Evolutionary conservation across 2,797 vertebrate genomes (phyloP).

Genomic region (Helarctos malayanus): DNA sequence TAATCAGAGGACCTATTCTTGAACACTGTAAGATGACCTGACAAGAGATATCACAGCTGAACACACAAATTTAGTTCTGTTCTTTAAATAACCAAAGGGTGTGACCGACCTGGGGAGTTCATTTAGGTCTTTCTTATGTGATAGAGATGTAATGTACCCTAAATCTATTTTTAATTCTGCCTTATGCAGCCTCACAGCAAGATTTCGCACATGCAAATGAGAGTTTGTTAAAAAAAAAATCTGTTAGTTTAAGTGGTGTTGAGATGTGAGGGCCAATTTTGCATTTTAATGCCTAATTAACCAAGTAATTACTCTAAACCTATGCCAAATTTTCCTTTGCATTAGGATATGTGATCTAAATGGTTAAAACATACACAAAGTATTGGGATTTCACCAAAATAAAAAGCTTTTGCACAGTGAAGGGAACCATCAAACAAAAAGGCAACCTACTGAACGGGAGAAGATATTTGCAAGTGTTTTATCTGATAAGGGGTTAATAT

Average conservation of each 20-base stretch:
- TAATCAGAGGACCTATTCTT: neutral
- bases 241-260: constrained; percentile 73
- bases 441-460: neutral
- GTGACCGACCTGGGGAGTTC: constrained; percentile 32
- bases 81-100: constrained; percentile 30
- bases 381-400: neutral
- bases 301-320: constrained; percentile 52
- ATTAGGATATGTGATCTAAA: neutral
- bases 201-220: constrained; percentile 79
- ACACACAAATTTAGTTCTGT: neutral
- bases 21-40: neutral
- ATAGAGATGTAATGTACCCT: constrained; percentile 41
- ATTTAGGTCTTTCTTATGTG: constrained; percentile 59
- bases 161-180: constrained; percentile 77
- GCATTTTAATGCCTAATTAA: constrained; percentile 72
- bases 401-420: neutral
- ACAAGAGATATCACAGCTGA: neutral
- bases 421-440: neutral
- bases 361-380: constrained; percentile 8
- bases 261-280: constrained; percentile 64
- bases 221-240: constrained; percentile 57
- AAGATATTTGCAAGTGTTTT: neutral
- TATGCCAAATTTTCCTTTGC: constrained; percentile 54
- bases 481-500: neutral
- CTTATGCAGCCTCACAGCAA: constrained; percentile 68